Evolutionary conservation across 2,113 vertebrate species (phyloP), one percentile per base, ranked within the genome.

Genomic region (Phrynocephalus versicolor): DNA sequence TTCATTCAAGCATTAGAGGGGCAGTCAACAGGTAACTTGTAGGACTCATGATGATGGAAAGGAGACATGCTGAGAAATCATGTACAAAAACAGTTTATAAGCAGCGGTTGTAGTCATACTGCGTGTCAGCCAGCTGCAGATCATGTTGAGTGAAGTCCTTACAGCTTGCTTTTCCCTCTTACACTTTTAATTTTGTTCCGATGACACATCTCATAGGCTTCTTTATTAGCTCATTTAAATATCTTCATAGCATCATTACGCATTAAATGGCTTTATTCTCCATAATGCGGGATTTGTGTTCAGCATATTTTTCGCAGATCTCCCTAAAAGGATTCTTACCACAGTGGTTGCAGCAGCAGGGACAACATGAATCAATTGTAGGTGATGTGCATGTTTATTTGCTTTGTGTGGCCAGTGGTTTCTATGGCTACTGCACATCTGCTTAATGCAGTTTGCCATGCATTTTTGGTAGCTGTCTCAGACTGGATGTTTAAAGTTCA

Each of bases 181-280:
- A 65, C 78, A 86, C 85, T 93, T 85, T 94, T 86, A 75, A 15
- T 92, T 91, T 91, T 90, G 69, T 80, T 87, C 45, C 69, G 90
- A 85, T 82, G 92, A 45, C 82, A 93, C 90, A 88, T 86, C 86
- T 94, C 93, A 95, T 96, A 94, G 91, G 82, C 81, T 93, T 93
- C 86, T 94, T 93, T 94, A 94, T 94, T 92, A 91, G 88, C 82
- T 93, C 74, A 90, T 94, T 95, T 94, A 90, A 95, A 93, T 87
- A 89, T 74, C 71, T 77, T 84, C 85, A 86, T 90, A 87, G 88
- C 90, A 92, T 92, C 90, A 92, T 95, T 94, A 94, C 90, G 73
- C 88, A 88, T 91, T 87, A 88, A 88, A 94, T 81, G 85, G 69
- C 73, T 95, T 94, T 91, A 91, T 90, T 94, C 81, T 93, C 89